Base-by-base conservation (phyloP, 2,797 vertebrate genomes). In the Oreonectes daqikongensis region DNA sequence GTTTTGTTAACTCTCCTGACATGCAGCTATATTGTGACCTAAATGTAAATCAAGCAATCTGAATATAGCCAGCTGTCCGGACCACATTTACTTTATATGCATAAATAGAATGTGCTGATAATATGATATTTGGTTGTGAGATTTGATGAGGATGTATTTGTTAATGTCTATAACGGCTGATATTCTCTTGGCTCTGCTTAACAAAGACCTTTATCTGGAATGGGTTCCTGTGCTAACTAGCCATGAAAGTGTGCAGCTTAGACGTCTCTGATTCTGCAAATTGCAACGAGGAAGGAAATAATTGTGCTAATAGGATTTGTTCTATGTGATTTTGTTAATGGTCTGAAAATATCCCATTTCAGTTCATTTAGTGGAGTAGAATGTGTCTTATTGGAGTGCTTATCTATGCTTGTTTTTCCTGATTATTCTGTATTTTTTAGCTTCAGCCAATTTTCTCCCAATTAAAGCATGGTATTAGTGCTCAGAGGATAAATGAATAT, bases 381-480 rank as follows among this genome's bases (percentile, higher is more conserved):
- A 93, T 94, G 90, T 92, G 92, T 91, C 92, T 93, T 92, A 94
- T 94, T 94, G 90, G 89, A 90, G 90, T 87, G 92, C 90, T 94
- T 94, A 93, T 93, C 89, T 92, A 91, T 91, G 91, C 91, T 92
- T 88, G 90, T 87, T 90, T n/a, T 90, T 91, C 68, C 64, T 78
- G 80, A 82, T 87, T 85, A 83, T 86, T 90, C 91, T 93, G 92
- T 93, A 90, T 92, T 89, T 93, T 90, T 93, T 90, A 92, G 91
- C 91, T 91, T 90, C 90, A 92, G 92, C 90, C 91, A 93, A 93
- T 93, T 93, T 93, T 91, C 90, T 92, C 90, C 93, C 90, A 93
- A 93, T 93, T 94, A 93, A 93, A 93, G 91, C 92, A 92, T 94
- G 92, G 92, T 93, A 94, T 94, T 93, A 92, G 86, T 88, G 88